phyloP scores from a whole-genome alignment of 2,113 vertebrate species.

The Perccottus glenii region DNA sequence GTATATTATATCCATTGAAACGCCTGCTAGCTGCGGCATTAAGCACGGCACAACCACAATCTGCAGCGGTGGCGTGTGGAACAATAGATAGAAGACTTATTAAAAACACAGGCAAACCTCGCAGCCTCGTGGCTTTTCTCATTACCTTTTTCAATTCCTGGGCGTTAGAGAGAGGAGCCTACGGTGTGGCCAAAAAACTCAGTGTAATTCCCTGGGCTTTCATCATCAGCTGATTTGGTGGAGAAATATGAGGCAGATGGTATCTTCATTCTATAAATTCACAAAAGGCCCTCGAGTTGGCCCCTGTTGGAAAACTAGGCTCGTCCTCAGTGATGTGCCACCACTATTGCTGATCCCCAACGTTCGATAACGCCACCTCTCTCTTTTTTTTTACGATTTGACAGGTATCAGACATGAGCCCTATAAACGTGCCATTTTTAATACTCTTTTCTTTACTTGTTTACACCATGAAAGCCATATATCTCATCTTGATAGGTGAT shows the following conservation, averaged over 20 bases:
- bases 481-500: slow-evolving; percentile 71
- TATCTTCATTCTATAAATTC: slow-evolving; percentile 82
- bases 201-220: slow-evolving; percentile 78
- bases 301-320: slow-evolving; percentile 76
- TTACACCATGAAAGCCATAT: slow-evolving; percentile 80
- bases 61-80: slow-evolving; percentile 49
- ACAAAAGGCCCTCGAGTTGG: slow-evolving; percentile 80
- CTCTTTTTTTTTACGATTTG: slow-evolving; percentile 83
- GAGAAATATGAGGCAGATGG: slow-evolving; percentile 83
- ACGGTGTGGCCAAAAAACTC: slow-evolving; percentile 76
- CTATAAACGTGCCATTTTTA: slow-evolving; percentile 75
- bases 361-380: slow-evolving; percentile 84
- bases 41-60: slow-evolving; percentile 60
- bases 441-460: slow-evolving; percentile 83
- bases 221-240: slow-evolving; percentile 80
- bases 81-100: slow-evolving; percentile 79
- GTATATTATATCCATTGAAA: slow-evolving; percentile 68
- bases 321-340: slow-evolving; percentile 74
- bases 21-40: slow-evolving; percentile 64
- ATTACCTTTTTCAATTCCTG: slow-evolving; percentile 74
- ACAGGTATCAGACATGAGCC: slow-evolving; percentile 84
- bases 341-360: slow-evolving; percentile 80
- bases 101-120: slow-evolving; percentile 72
- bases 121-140: slow-evolving; percentile 74
- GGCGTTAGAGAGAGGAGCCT: slow-evolving; percentile 61